A percentile compares a stretch with the other conserved stretches of the same genome.
Evolutionary conservation across 2,888 invertebrate species (phyloP).

Genomic region (Dorcus hopei): DNA sequence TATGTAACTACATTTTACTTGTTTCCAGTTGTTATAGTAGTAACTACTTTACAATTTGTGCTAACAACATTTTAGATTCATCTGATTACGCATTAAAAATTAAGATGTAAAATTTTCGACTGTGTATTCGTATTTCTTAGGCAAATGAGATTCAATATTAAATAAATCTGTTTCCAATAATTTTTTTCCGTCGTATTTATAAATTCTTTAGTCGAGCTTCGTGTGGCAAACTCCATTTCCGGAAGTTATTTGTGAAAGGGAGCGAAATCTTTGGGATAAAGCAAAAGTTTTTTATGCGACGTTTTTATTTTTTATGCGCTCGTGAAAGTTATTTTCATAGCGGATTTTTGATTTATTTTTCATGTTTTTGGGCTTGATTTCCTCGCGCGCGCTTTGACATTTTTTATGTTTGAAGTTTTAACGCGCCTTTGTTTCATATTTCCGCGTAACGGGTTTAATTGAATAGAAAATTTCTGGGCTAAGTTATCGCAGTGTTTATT

Average conservation of each 20-base stretch:
- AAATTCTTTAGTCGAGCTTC: constrained; percentile 16
- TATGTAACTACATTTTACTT: too few species aligned
- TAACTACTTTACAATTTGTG: too few species aligned
- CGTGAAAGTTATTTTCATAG: constrained; percentile 11
- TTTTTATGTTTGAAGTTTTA: background rate
- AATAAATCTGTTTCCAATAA: too few species aligned
- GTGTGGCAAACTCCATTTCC: constrained; percentile 24
- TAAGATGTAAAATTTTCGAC: too few species aligned
- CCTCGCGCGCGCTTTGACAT: background rate
- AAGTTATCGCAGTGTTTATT: too few species aligned
- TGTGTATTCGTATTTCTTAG: too few species aligned
- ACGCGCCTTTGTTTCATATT: background rate
- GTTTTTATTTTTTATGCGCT: constrained; percentile 6
- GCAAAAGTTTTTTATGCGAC: constrained; percentile 5
- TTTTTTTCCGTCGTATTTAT: background rate
- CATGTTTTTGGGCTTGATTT: background rate
- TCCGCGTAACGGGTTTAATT: background rate
- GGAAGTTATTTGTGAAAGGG: constrained; percentile 19
- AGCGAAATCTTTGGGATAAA: constrained; percentile 10
- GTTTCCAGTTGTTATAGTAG: too few species aligned
- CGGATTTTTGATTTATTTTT: constrained; percentile 11
- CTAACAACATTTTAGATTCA: too few species aligned
- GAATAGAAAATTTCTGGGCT: background rate
- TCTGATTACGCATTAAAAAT: too few species aligned
- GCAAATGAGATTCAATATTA: too few species aligned